Base-by-base conservation (phyloP, 1,140 invertebrate species). In the Tetramorium simillimum region DNA sequence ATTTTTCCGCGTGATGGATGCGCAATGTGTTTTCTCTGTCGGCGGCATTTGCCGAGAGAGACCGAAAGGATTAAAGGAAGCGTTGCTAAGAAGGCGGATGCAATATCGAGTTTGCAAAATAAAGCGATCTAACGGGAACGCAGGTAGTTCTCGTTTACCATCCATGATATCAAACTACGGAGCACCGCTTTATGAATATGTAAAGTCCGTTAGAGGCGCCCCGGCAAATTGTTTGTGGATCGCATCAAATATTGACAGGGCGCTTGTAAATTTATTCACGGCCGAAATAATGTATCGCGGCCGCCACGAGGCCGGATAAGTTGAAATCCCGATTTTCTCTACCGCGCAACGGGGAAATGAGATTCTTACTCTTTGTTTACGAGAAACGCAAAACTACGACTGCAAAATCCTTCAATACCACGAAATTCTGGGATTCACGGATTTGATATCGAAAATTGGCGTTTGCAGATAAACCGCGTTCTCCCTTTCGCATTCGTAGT, bases 241-340 rank as follows among this genome's bases (percentile, higher is more conserved):
- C 85, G 76, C 88, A 84, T 92, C 91, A 93, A 92, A 93, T 93
- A 92, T 93, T 93, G 92, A 92, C 90, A 88, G 73, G 86, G 76
- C 78, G 72, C 85, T 62, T 88, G 92, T 76, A 91, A 92, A 93
- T 91, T 92, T 90, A 92, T 90, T 91, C 92, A 87, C 82, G 84
- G 73, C 58, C 86, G 76, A 90, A 90, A 89, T 92, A 92, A 92
- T 88, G 86, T 86, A 91, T 88, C 73, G 70, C 84, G 28, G 46
- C 60, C 46, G 56, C 70, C 73, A 90, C 80, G 76, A 82, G 85
- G 80, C 70, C 40, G 86, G 82, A 88, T 72, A 85, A 73, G 51
- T 82, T 58, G 80, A 51, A 58, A 46, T 46, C 24, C 40, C 40
- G 53, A 82, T 73, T 73, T 73, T 73, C 67, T 24, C 51, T 60